Base-by-base conservation (phyloP, 2,888 invertebrate species). In the Mycalesis mineus region DNA sequence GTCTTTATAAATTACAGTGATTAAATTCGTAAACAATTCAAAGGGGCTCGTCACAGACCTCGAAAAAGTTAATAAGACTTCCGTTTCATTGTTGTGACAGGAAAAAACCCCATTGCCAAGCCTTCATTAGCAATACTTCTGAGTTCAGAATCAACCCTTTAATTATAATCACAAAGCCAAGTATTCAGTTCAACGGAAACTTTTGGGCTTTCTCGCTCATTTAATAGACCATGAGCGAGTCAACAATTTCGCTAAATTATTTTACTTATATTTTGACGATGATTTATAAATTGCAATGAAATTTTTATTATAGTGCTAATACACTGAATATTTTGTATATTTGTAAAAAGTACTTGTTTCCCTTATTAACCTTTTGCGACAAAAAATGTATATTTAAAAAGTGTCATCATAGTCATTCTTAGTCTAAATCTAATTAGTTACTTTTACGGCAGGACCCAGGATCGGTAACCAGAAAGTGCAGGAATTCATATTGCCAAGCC, bases 11-110 rank as follows among this genome's bases (percentile, higher is more conserved):
- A 22, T 42, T n/a, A 22, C 28, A n/a, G 22, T n/a, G n/a, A 42
- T 11, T 42, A 22, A 22, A 42, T 42, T 42, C 42, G n/a, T 22
- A 28, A 42, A n/a, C n/a, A 28, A 28, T 42, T 13, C 28, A 7
- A 42, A 42, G 22, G 7, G 3, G 42, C 28, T 41, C 7, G 28
- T 42, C n/a, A 13, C n/a, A 42, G 22, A 22, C 42, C 6, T 28
- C 28, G 22, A 28, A 42, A 42, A 42, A 42, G 41, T 22, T 42
- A 42, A 11, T 42, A 28, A 22, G 42, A 28, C 28, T 42, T 42
- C 42, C 28, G 42, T 22, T 42, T 42, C 42, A 42, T 42, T 42
- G 42, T 42, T 42, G 42, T 42, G 28, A 42, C 42, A 42, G 28
- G 13, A 42, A 28, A 42, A 42, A 42, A 28, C 22, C 22, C 28